These are phyloP conservation scores for Tiaroga cobitis DNA, from an alignment of 2,797 vertebrate species.

Conservation along the genomic window DNA sequence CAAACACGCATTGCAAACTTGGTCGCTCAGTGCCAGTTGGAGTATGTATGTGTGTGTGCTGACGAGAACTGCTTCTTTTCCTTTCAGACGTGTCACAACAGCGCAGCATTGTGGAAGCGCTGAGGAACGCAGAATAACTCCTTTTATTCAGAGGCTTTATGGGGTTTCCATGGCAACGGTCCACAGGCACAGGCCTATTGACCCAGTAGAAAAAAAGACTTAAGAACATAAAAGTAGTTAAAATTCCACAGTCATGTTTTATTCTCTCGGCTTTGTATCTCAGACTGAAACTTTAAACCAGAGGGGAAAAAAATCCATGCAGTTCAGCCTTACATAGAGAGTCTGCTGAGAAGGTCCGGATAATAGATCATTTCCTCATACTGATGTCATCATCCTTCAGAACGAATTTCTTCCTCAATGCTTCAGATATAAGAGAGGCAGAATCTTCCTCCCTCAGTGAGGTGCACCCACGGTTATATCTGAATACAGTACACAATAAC, in stretches of 20 bases:
- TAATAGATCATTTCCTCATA: conserved; percentile 71
- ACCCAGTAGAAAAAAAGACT: conserved; percentile 49
- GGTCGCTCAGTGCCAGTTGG: not conserved
- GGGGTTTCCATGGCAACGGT: conserved; percentile 70
- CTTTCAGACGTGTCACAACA: conserved; percentile 21
- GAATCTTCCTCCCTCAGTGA: conserved; percentile 93
- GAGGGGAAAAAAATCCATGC: not conserved
- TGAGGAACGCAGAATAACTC: conserved; percentile 23
- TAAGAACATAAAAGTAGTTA: not conserved
- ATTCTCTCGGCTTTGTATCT: conserved; percentile 10
- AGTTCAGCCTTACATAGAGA: conserved; percentile 69
- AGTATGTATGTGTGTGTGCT: not conserved
- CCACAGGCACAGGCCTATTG: conserved; percentile 72
- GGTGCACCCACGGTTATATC: conserved; percentile 85
- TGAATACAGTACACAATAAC: conserved; percentile 52
- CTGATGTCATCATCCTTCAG: conserved; percentile 88
- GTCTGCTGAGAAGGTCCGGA: conserved; percentile 33
- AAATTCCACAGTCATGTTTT: conserved; percentile 23
- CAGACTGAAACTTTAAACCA: not conserved
- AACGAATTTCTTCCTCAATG: conserved; percentile 93
- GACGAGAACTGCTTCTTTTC: conserved; percentile 5
- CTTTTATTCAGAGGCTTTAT: conserved; percentile 51
- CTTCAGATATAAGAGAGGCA: conserved; percentile 91
- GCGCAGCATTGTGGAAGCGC: not conserved
- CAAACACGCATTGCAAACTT: not conserved